Evolutionary conservation across 2,797 vertebrate species (phyloP), one percentile per base, ranked within the genome.

Genomic region (Basileuterus tristriatus): DNA sequence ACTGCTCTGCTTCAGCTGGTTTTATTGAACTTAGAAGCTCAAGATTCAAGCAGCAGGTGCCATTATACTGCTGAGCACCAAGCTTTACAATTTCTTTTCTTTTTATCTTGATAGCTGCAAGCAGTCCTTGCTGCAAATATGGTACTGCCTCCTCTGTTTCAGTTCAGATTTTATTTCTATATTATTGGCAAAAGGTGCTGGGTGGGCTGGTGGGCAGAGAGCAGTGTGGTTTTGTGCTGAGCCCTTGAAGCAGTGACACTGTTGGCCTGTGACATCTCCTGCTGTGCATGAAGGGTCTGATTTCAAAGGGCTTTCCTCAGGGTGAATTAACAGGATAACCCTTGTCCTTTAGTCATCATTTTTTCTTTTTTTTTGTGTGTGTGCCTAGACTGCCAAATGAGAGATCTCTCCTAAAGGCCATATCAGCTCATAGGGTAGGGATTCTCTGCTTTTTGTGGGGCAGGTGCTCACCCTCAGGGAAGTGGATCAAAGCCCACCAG

Each of bases 281-380:
- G 91, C 58, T 15, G 0, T 13, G 36, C 27, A 2, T 4, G 21
- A 23, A 8, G 21, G n/a, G 23, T 76, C 56, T 46, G n/a, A 50
- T 89, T 89, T 85, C 72, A 85, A 83, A 92, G 64, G 37, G 4
- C 36, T 85, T 67, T 84, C 52, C 55, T 21, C 34, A 10, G 52
- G 23, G 49, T 6, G 4, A 53, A 80, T 21, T 10, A 47, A 49
- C 26, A 83, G 71, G 18, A 49, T 55, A 87, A 72, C 58, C 34
- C 15, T 1, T 55, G 21, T 32, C 50, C 49, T 86, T 82, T 19
- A 53, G 37, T 60, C 16, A 21, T 52, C 19, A 17, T 3, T 26
- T 81, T 76, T n/a, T 34, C 30, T 1, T 43, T 59, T 65, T 39
- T 53, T 65, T 39, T 32, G 41, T 55, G 2, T 62, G 18, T 65